These are phyloP conservation scores for Coptodon bakossiorum DNA, from an alignment of 2,113 vertebrate genomes.

Conservation along the genomic window DNA sequence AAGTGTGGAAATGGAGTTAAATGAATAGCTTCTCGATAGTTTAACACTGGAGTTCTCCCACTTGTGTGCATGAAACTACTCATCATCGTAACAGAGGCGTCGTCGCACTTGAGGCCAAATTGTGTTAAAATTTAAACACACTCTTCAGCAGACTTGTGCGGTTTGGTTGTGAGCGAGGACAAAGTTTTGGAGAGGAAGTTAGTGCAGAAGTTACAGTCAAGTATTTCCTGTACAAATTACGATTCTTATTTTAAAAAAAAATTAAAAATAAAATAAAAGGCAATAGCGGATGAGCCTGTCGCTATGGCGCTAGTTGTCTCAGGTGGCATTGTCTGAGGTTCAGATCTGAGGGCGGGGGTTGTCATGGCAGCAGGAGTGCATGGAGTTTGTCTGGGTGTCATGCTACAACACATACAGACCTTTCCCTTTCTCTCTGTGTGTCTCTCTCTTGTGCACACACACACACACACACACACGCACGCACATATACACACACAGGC, in stretches of 20 bases:
- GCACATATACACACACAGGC: not conserved
- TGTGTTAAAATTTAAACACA: not conserved
- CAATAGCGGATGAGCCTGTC: slow-evolving; percentile 21
- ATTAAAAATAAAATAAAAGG: not conserved
- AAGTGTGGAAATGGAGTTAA: slow-evolving; percentile 30
- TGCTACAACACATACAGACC: not conserved
- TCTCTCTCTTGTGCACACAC: not conserved
- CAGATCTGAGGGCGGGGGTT: slow-evolving; percentile 52
- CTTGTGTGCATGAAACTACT: not conserved
- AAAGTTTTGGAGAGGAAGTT: not conserved
- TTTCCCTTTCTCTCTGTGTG: not conserved
- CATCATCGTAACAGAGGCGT: not conserved
- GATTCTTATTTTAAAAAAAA: accelerated
- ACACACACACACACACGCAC: not conserved
- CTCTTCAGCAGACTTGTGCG: not conserved
- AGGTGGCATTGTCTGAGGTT: slow-evolving; percentile 56
- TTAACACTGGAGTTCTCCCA: not conserved
- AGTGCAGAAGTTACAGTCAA: not conserved
- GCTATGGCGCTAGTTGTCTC: slow-evolving; percentile 53
- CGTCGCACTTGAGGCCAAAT: not conserved
- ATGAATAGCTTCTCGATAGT: not conserved
- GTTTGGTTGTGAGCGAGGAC: not conserved
- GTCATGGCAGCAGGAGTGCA: slow-evolving; percentile 56
- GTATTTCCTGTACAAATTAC: not conserved
- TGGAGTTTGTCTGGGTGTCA: slow-evolving; percentile 49